These are phyloP conservation scores for Acrobasis suavella DNA, from an alignment of 2,888 invertebrate genomes.

Conservation along the genomic window DNA sequence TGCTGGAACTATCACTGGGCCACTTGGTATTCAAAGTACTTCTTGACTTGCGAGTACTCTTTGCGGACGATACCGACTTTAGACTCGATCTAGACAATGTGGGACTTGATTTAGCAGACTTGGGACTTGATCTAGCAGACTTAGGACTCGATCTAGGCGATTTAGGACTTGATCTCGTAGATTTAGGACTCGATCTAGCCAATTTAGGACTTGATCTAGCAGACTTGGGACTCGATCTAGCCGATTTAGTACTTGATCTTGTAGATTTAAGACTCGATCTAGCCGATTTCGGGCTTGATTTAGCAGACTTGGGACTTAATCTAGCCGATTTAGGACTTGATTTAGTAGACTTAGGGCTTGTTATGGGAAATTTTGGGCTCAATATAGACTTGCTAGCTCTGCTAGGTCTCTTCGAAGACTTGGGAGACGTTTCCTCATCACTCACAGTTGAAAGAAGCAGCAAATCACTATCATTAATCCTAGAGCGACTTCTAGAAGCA, in stretches of 20 bases:
- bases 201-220: neutral
- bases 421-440: conserved; percentile 46
- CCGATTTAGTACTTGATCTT: no score
- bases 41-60: neutral
- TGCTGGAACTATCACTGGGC: neutral
- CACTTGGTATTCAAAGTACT: neutral
- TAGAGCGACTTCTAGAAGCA: conserved; percentile 50
- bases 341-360: neutral
- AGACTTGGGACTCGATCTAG: neutral
- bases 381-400: conserved; percentile 30
- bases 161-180: neutral
- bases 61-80: neutral
- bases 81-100: neutral
- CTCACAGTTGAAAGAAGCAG: conserved; percentile 40
- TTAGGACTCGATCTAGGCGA: neutral
- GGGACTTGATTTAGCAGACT: neutral
- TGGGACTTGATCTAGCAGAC: conserved; percentile 1
- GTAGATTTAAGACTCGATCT: neutral
- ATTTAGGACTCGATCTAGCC: neutral
- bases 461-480: conserved; percentile 56
- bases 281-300: neutral
- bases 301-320: neutral
- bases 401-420: conserved; percentile 42
- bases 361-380: neutral
- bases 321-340: neutral